Evolutionary conservation across 2,888 invertebrate species (phyloP).

Genomic region (Leucophenga montana): DNA sequence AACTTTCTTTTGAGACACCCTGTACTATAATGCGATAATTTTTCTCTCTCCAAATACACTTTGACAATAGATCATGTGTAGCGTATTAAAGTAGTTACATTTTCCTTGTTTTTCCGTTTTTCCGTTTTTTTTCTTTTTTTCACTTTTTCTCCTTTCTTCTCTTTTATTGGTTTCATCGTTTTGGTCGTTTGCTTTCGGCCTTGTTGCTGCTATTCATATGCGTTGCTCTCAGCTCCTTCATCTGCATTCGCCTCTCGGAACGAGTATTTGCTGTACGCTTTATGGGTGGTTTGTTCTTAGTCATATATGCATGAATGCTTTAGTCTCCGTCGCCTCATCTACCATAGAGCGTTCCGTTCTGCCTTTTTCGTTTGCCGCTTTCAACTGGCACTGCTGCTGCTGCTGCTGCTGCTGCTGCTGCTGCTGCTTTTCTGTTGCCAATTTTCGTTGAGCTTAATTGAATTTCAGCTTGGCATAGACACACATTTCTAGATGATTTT

Average conservation of each 20-base stretch:
- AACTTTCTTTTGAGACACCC: too few relatives aligned
- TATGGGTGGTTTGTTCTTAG: slow-evolving; percentile 65
- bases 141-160: background rate
- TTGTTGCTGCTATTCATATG: slow-evolving; percentile 30
- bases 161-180: slow-evolving; percentile 18
- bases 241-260: background rate
- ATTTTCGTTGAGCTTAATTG: slow-evolving; percentile 50
- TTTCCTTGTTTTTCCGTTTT: slow-evolving; percentile 11
- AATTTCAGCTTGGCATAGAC: slow-evolving; percentile 40
- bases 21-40: too few relatives aligned
- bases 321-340: slow-evolving; percentile 38
- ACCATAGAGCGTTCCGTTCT: background rate
- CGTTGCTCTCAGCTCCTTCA: background rate
- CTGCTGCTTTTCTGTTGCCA: slow-evolving; percentile 43
- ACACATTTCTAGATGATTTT: slow-evolving; percentile 42
- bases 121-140: slow-evolving; percentile 10
- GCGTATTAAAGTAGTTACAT: background rate
- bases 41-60: too few relatives aligned
- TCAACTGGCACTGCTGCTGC: background rate
- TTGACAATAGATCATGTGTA: too few relatives aligned
- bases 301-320: slow-evolving; percentile 68
- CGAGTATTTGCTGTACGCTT: slow-evolving; percentile 29
- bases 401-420: background rate
- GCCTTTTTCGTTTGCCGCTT: background rate
- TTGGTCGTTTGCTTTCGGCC: slow-evolving; percentile 13